These are phyloP conservation scores for Nematopogon swammerdamellus DNA, from an alignment of 2,888 invertebrate genomes.

Conservation along the genomic window DNA sequence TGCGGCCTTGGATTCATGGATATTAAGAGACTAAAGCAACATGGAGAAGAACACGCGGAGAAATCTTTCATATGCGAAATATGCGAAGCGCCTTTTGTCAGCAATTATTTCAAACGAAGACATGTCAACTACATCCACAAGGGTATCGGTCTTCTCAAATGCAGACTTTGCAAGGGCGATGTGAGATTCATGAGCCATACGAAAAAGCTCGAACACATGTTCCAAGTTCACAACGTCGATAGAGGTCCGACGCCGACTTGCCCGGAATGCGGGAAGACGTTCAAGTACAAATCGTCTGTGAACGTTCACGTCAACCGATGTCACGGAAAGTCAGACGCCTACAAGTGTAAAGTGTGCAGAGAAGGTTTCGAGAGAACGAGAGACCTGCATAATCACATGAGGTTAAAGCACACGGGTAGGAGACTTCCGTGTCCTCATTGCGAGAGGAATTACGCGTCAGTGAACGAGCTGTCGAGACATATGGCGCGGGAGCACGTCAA, in stretches of 20 bases:
- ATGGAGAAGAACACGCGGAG: conserved; percentile 36
- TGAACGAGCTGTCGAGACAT: conserved; percentile 14
- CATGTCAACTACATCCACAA: background rate
- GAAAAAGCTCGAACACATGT: background rate
- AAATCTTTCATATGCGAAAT: conserved; percentile 43
- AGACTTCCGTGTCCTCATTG: conserved; percentile 53
- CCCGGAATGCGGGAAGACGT: background rate
- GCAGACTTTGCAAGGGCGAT: background rate
- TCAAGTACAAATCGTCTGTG: background rate
- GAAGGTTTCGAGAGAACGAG: background rate
- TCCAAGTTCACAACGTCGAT: background rate
- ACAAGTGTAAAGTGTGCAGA: background rate
- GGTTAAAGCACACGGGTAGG: conserved; percentile 22
- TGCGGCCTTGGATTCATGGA: conserved; percentile 45
- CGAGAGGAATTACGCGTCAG: conserved; percentile 49
- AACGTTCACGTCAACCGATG: background rate
- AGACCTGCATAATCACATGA: background rate
- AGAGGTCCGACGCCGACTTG: background rate
- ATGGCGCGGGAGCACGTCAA: background rate
- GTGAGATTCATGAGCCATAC: background rate
- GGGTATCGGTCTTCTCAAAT: background rate
- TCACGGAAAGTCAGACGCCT: background rate
- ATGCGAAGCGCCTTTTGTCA: conserved; percentile 40
- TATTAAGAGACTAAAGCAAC: conserved; percentile 42
- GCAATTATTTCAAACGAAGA: conserved; percentile 16